Percentiles rank a stretch among this genome's conserved stretches.
These are phyloP conservation scores for Polyommatus iphigenia DNA, from an alignment of 2,888 invertebrate genomes.

Conservation along the genomic window DNA sequence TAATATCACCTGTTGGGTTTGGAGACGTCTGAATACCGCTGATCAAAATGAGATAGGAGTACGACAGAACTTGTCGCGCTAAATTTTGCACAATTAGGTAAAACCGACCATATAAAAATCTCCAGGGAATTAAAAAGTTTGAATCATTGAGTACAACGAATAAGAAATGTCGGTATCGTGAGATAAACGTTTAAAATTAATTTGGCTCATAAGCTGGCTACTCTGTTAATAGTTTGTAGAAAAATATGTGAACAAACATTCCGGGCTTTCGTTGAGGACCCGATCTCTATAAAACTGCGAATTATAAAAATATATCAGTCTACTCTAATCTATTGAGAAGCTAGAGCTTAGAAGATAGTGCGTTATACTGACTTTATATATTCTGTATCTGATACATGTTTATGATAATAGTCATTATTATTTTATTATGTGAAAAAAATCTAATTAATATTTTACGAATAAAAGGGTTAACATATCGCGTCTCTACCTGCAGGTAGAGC, in stretches of 20 bases:
- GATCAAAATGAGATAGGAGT: slow-evolving; percentile 32
- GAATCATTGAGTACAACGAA: background rate
- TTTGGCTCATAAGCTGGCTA: slow-evolving; percentile 28
- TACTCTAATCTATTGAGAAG: slow-evolving; percentile 11
- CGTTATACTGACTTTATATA: background rate
- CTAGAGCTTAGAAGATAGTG: slow-evolving; percentile 15
- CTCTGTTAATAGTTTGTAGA: slow-evolving; percentile 23
- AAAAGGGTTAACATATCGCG: slow-evolving; percentile 4
- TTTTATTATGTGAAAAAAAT: slow-evolving; percentile 1
- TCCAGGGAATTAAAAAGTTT: background rate
- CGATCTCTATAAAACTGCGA: background rate
- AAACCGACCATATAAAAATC: background rate
- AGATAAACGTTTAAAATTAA: slow-evolving; percentile 31
- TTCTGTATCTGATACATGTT: slow-evolving; percentile 12
- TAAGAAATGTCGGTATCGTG: background rate
- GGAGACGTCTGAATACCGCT: slow-evolving; percentile 44
- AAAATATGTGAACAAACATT: slow-evolving; percentile 14
- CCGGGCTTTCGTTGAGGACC: background rate
- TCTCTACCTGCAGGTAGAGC: slow-evolving; percentile 23
- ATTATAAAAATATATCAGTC: slow-evolving; percentile 27
- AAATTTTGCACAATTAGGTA: background rate
- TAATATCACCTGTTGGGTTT: slow-evolving; percentile 30
- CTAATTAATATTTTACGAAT: background rate
- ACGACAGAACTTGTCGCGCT: background rate
- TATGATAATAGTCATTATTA: background rate